These are phyloP conservation scores for Lipophrys pholis DNA, from an alignment of 2,113 vertebrate genomes.

Conservation along the genomic window DNA sequence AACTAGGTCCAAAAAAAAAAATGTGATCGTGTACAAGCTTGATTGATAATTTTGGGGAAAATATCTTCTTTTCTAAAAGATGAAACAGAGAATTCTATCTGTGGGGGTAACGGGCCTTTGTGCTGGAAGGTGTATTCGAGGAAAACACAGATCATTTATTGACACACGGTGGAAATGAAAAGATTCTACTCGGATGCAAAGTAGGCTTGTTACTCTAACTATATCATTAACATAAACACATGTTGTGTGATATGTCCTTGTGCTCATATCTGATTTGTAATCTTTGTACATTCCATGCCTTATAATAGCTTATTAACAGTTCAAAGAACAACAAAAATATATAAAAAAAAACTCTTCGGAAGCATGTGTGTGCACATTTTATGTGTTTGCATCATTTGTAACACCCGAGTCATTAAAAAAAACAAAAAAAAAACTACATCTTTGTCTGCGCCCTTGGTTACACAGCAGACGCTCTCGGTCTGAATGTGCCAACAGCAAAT, in stretches of 20 bases:
- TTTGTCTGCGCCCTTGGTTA: background rate
- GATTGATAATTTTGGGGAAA: slow-evolving; percentile 26
- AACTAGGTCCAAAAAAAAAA: slow-evolving; percentile 36
- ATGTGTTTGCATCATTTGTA: background rate
- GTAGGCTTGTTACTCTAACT: background rate
- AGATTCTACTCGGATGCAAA: background rate
- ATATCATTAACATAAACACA: background rate
- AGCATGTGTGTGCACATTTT: no score
- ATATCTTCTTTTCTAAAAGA: slow-evolving; percentile 14
- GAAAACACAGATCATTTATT: slow-evolving; percentile 11
- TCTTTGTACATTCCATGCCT: no score
- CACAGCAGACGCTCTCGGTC: slow-evolving; percentile 13
- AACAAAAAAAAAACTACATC: background rate
- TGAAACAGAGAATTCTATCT: slow-evolving; percentile 9
- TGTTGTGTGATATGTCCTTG: background rate
- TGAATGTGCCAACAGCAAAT: background rate
- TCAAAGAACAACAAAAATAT: no score
- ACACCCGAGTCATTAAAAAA: background rate
- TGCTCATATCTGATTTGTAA: background rate
- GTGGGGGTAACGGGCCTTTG: background rate
- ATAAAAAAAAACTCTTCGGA: no score
- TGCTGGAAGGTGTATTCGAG: background rate
- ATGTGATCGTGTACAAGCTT: slow-evolving; percentile 19
- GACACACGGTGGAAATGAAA: slow-evolving; percentile 1
- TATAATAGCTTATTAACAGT: no score